A percentile compares a stretch with the other conserved stretches of the same genome.
Conservation (phyloP, 53 echinoderm and acorn worm species). For the Pentamera pediparva region DNA sequence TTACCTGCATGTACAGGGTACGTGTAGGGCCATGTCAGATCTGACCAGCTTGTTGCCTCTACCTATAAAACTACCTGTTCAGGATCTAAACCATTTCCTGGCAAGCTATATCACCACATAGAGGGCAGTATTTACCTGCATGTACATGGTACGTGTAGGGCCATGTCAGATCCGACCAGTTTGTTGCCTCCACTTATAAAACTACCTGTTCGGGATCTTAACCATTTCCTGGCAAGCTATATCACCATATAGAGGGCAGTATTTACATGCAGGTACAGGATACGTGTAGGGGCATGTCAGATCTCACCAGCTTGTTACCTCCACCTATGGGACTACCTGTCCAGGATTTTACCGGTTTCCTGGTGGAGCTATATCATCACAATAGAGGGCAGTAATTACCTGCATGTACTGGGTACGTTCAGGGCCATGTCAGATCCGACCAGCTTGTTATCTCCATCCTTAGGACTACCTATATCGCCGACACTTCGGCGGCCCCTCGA, state of each 20-base stretch:
- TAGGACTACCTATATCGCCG: too few relatives aligned
- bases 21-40: slow-evolving; percentile 81
- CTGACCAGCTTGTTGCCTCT: slow-evolving; percentile 79
- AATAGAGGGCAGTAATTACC: slow-evolving; percentile 32
- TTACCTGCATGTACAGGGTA: slow-evolving; percentile 94
- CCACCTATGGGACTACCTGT: slow-evolving; percentile 85
- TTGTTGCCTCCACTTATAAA: slow-evolving; percentile 82
- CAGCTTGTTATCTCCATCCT: slow-evolving; percentile 84
- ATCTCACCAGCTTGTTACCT: slow-evolving; percentile 73
- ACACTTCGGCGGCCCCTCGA: too few relatives aligned
- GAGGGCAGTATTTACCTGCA: slow-evolving; percentile 59
- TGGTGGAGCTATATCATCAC: too few relatives aligned
- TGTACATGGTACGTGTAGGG: slow-evolving; percentile 81
- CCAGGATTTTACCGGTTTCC: too few relatives aligned
- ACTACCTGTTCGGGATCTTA: slow-evolving; percentile 52
- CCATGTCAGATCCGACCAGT: slow-evolving; percentile 81
- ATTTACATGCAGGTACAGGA: too few relatives aligned
- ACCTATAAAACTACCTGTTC: slow-evolving; percentile 80
- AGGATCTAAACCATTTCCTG: too few relatives aligned
- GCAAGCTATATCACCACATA: too few relatives aligned
- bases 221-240: slow-evolving; percentile 41
- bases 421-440: slow-evolving; percentile 85
- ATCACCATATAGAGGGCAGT: too few relatives aligned
- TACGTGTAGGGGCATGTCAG: slow-evolving; percentile 84
- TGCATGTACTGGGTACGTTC: slow-evolving; percentile 87